These are phyloP conservation scores for Todiramphus chloris DNA, from an alignment of 2,113 vertebrate genomes.

Conservation along the genomic window DNA sequence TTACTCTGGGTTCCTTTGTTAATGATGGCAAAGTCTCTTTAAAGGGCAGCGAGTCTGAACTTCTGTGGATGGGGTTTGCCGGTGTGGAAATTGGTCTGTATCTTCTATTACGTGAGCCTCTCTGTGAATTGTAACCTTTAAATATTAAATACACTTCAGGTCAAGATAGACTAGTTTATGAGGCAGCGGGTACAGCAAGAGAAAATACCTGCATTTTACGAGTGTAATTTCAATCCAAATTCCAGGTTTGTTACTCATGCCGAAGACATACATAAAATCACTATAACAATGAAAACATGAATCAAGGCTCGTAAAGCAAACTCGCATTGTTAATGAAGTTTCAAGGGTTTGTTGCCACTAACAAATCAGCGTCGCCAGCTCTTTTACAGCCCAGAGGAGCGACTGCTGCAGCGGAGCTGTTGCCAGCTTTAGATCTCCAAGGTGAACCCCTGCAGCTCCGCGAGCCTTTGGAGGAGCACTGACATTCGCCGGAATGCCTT, in stretches of 20 bases:
- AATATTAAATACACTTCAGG: background rate
- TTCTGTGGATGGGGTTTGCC: background rate
- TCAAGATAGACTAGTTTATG: background rate
- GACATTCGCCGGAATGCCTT: background rate
- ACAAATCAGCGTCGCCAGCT: background rate
- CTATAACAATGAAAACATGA: slow-evolving; percentile 40
- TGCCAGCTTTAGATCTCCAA: background rate
- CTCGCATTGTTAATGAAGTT: slow-evolving; percentile 30
- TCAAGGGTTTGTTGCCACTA: slow-evolving; percentile 5
- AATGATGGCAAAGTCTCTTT: background rate
- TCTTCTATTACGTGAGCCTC: background rate
- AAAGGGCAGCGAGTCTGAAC: background rate
- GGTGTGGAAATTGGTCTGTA: background rate
- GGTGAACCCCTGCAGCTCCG: background rate
- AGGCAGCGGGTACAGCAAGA: background rate
- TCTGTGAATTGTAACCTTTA: background rate
- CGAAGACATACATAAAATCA: slow-evolving; percentile 33
- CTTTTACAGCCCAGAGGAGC: background rate
- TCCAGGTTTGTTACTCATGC: background rate
- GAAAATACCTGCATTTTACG: slow-evolving; percentile 42
- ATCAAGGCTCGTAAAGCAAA: slow-evolving; percentile 58
- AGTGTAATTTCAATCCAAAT: background rate
- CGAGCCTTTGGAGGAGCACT: background rate
- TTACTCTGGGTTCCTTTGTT: background rate
- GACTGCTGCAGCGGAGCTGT: background rate